Percentiles rank a stretch among this genome's conserved stretches.
These are phyloP conservation scores for Acanthosepion esculentum DNA, from an alignment of 2,888 invertebrate genomes.

Conservation along the genomic window DNA sequence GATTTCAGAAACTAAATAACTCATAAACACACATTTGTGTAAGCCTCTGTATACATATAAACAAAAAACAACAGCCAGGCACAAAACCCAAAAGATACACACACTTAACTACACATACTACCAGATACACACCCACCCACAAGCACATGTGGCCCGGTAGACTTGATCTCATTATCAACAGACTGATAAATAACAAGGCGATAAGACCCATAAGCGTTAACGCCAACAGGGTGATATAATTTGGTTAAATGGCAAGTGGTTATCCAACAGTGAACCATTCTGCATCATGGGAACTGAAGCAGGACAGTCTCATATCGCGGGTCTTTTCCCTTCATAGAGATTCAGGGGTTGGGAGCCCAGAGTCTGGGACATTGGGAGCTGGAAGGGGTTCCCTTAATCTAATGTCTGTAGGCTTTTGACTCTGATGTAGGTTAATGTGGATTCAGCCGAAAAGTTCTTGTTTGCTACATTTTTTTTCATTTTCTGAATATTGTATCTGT, in stretches of 20 bases:
- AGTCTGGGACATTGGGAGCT: background rate
- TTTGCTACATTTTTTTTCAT: background rate
- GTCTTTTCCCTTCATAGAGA: background rate
- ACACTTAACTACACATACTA: background rate
- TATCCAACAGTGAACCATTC: conserved; percentile 8
- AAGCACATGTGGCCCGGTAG: conserved; percentile 14
- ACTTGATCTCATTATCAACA: conserved; percentile 1
- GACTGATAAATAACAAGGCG: background rate
- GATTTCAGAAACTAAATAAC: background rate
- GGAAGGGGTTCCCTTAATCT: background rate
- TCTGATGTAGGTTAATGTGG: conserved; percentile 33
- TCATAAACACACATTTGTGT: background rate
- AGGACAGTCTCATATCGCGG: background rate
- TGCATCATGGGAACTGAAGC: conserved; percentile 2
- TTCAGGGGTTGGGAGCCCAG: background rate
- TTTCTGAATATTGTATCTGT: background rate
- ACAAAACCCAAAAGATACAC: background rate
- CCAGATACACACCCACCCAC: conserved; percentile 11
- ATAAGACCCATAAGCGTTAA: background rate
- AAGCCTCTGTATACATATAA: background rate
- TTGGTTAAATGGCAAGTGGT: background rate
- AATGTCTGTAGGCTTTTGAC: background rate
- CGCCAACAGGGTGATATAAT: conserved; percentile 23
- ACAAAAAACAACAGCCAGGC: background rate
- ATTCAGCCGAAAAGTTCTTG: background rate